Evolutionary conservation across 2,888 invertebrate species (phyloP).

Genomic region (Tenthredo mesomela): DNA sequence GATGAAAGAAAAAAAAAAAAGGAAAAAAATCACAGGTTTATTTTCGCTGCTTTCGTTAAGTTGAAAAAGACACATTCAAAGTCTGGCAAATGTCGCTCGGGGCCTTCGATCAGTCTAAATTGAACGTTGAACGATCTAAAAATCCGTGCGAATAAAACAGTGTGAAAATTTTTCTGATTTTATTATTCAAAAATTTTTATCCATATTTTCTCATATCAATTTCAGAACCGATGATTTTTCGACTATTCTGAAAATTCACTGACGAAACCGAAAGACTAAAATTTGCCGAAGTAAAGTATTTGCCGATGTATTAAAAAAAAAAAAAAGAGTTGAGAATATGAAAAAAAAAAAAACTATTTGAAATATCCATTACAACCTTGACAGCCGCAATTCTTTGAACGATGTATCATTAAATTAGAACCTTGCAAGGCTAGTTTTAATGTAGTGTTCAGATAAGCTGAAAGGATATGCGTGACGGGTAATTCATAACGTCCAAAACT

Average conservation of each 20-base stretch:
- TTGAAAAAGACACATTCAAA: slow-evolving; percentile 8
- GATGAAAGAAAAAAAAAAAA: neutral
- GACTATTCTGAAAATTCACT: too few relatives aligned
- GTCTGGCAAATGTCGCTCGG: slow-evolving; percentile 19
- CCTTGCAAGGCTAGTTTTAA: slow-evolving; percentile 4
- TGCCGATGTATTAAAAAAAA: too few relatives aligned
- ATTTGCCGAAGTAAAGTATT: neutral
- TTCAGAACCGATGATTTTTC: too few relatives aligned
- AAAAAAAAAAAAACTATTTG: neutral
- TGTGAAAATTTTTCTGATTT: neutral
- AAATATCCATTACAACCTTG: neutral
- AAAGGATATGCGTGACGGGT: slow-evolving; percentile 4
- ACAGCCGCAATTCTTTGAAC: slow-evolving; percentile 4
- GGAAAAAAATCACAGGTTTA: slow-evolving; percentile 14
- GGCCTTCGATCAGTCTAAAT: slow-evolving; percentile 6
- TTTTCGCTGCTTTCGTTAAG: slow-evolving; percentile 32
- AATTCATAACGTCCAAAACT: neutral
- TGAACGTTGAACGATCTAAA: neutral
- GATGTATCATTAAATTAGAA: slow-evolving; percentile 20
- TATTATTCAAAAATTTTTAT: neutral
- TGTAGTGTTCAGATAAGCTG: neutral
- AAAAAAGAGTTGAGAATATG: neutral
- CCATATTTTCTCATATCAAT: neutral
- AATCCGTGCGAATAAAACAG: neutral
- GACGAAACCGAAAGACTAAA: too few relatives aligned